Conservation (phyloP, 1,140 invertebrate genomes). For the Pachypeltis micranthus region DNA sequence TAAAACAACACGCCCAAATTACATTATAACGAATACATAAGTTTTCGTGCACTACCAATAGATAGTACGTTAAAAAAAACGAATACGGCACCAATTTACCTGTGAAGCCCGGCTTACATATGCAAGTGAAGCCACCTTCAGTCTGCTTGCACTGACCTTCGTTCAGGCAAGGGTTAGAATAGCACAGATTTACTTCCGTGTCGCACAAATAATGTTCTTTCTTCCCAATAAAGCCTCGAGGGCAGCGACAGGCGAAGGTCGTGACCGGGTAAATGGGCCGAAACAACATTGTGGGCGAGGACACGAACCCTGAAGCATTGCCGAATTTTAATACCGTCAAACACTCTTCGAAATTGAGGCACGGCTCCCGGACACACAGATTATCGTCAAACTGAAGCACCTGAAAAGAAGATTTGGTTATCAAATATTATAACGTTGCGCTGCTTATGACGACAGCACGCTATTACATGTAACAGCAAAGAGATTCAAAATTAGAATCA, state of each 20-base stretch:
- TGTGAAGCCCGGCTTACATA: slow-evolving; percentile 64
- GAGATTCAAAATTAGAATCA: no score
- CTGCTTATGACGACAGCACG: no score
- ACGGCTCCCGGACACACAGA: slow-evolving; percentile 89
- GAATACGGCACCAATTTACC: slow-evolving; percentile 36
- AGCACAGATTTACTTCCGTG: slow-evolving; percentile 93
- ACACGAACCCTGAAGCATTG: slow-evolving; percentile 84
- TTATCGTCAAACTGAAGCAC: slow-evolving; percentile 95
- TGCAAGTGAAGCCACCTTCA: slow-evolving; percentile 87
- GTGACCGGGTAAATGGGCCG: slow-evolving; percentile 90
- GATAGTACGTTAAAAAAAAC: not conserved
- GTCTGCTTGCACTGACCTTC: slow-evolving; percentile 73
- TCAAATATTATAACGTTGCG: no score
- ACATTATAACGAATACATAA: no score
- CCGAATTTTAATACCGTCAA: slow-evolving; percentile 84
- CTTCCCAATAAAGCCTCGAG: slow-evolving; percentile 55
- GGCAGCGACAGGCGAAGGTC: slow-evolving; percentile 85
- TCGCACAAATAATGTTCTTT: slow-evolving; percentile 88
- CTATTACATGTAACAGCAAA: no score
- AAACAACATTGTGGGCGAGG: slow-evolving; percentile 82
- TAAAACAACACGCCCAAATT: no score
- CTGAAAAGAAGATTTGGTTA: slow-evolving; percentile 38
- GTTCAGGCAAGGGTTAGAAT: slow-evolving; percentile 86
- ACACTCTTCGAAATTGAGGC: slow-evolving; percentile 90
- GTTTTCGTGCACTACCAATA: no score